These are phyloP conservation scores for Xanthorhoe designata DNA, from an alignment of 2,888 invertebrate species.

Conservation along the genomic window DNA sequence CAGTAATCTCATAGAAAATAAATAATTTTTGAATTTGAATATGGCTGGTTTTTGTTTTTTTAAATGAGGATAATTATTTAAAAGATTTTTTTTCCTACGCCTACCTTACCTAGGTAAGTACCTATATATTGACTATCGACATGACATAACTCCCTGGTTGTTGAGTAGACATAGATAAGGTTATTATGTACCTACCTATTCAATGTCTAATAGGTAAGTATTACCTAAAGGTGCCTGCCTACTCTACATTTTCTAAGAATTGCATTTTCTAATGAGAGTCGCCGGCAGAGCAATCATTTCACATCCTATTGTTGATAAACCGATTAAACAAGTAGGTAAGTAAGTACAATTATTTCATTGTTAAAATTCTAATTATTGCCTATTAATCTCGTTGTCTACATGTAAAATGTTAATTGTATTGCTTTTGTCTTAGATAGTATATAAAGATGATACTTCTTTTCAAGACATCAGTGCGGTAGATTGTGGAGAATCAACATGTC, in stretches of 20 bases:
- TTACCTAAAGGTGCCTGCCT: too few species aligned
- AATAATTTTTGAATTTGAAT: too few species aligned
- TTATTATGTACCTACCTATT: too few species aligned
- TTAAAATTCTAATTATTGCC: slow-evolving; percentile 21
- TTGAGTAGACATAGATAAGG: too few species aligned
- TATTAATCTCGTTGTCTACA: slow-evolving; percentile 24
- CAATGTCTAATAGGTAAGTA: too few species aligned
- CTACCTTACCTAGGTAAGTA: too few species aligned
- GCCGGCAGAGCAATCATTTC: slow-evolving; percentile 5
- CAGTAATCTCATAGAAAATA: too few species aligned
- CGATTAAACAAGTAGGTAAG: slow-evolving; percentile 13
- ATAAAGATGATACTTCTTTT: slow-evolving; percentile 17
- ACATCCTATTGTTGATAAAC: slow-evolving; percentile 38
- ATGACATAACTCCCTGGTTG: too few species aligned
- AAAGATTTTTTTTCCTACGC: too few species aligned
- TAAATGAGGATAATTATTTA: too few species aligned
- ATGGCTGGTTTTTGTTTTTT: too few species aligned
- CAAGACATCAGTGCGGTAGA: slow-evolving; percentile 25
- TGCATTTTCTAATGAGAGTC: slow-evolving; percentile 8
- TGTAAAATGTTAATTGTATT: slow-evolving; percentile 26
- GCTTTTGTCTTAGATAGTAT: slow-evolving; percentile 26
- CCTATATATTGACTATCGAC: too few species aligned
- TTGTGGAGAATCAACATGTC: slow-evolving; percentile 30
- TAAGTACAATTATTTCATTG: slow-evolving; percentile 31
- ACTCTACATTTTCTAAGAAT: slow-evolving; percentile 13